phyloP scores from a whole-genome alignment of 1,140 invertebrate genomes.

The Tachypleus tridentatus region DNA sequence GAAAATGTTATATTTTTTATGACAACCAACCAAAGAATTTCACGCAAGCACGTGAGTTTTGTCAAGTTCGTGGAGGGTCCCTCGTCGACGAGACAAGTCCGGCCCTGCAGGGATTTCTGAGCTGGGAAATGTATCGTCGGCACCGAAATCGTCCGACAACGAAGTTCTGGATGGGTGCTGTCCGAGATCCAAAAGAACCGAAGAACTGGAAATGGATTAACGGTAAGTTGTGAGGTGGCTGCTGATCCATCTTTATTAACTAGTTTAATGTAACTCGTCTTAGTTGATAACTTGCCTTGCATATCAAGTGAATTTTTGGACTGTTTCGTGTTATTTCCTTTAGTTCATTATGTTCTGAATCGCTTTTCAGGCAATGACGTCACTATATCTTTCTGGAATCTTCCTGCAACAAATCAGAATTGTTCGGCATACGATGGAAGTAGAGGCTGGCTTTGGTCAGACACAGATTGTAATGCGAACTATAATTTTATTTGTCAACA shows the following conservation, averaged over 20 bases:
- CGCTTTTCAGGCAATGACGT: slow-evolving; percentile 47
- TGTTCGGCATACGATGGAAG: slow-evolving; percentile 83
- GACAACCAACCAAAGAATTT: slow-evolving; percentile 71
- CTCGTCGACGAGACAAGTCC: slow-evolving; percentile 87
- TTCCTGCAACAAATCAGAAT: slow-evolving; percentile 64
- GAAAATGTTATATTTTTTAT: slow-evolving; percentile 92
- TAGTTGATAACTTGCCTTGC: too few species aligned
- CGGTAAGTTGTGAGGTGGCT: slow-evolving; percentile 33
- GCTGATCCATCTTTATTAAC: too few species aligned
- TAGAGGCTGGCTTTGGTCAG: slow-evolving; percentile 89
- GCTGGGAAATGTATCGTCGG: slow-evolving; percentile 83
- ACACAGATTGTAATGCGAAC: slow-evolving; percentile 70
- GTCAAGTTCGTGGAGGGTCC: slow-evolving; percentile 60
- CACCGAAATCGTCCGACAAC: slow-evolving; percentile 77
- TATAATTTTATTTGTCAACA: slow-evolving; percentile 90
- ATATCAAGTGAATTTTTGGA: too few species aligned
- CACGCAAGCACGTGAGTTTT: slow-evolving; percentile 64
- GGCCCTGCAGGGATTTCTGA: slow-evolving; percentile 83
- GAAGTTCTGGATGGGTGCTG: slow-evolving; percentile 89
- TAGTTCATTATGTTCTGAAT: neutral
- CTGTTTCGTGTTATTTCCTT: neutral
- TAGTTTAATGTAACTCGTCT: too few species aligned
- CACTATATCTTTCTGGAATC: slow-evolving; percentile 83
- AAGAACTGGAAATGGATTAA: slow-evolving; percentile 79
- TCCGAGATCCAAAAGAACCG: slow-evolving; percentile 59